Conservation (phyloP, 2,888 invertebrate genomes). For the Sicus ferrugineus region DNA sequence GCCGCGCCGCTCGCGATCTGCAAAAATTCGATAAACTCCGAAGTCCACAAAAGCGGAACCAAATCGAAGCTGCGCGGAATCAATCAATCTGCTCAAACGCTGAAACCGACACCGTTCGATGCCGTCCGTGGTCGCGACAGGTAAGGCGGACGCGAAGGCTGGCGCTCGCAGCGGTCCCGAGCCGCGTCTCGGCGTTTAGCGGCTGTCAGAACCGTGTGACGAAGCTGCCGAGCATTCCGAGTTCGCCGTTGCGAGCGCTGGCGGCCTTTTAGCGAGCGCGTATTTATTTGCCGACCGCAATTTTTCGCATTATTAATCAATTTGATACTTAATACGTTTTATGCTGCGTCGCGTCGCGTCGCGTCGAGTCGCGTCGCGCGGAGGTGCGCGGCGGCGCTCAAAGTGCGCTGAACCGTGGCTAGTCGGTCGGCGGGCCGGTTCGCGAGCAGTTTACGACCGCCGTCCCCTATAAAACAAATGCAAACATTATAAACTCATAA, state of each 20-base stretch:
- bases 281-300: conserved; percentile 10
- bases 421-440: conserved; percentile 7
- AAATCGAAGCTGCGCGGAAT: not conserved
- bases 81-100: not conserved
- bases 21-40: not conserved
- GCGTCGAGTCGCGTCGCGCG: not conserved
- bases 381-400: not conserved
- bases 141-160: conserved; percentile 20
- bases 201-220: not conserved
- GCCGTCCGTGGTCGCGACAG: not conserved
- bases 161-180: conserved; percentile 18
- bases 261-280: not conserved
- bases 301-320: conserved; percentile 33
- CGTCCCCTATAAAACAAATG: conserved; percentile 26
- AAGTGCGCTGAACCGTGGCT: conserved; percentile 30
- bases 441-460: conserved; percentile 21
- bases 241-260: not conserved
- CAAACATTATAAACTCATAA: conserved; percentile 30
- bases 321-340: conserved; percentile 31
- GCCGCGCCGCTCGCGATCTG: not conserved
- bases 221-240: not conserved
- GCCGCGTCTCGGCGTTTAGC: not conserved
- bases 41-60: not conserved
- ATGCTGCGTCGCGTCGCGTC: not conserved
- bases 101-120: conserved; percentile 1